These are phyloP conservation scores for Hippocampus zosterae DNA, from an alignment of 2,113 vertebrate species.

Conservation along the genomic window DNA sequence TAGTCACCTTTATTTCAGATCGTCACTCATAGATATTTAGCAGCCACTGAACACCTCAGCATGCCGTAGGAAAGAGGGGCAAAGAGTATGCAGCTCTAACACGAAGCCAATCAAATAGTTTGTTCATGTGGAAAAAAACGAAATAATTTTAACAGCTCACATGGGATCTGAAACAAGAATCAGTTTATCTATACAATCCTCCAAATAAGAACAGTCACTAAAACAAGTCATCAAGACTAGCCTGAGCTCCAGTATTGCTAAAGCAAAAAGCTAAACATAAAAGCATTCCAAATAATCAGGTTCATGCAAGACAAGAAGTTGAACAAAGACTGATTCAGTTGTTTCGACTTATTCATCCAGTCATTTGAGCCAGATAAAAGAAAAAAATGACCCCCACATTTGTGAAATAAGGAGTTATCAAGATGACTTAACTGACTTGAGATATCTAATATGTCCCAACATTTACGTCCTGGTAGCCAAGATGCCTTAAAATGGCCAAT, in stretches of 20 bases:
- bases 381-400: not conserved
- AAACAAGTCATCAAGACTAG: not conserved
- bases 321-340: not conserved
- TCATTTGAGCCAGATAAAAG: not conserved
- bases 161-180: not conserved
- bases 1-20: slow-evolving; percentile 20
- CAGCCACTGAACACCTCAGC: slow-evolving; percentile 38
- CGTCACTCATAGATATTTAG: slow-evolving; percentile 24
- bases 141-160: slow-evolving; percentile 5
- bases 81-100: slow-evolving; percentile 24
- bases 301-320: not conserved
- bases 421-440: not conserved
- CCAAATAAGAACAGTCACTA: not conserved
- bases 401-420: not conserved
- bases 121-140: not conserved
- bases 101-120: slow-evolving; percentile 10
- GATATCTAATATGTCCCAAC: not conserved
- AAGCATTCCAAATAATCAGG: not conserved
- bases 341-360: not conserved
- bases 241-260: not conserved
- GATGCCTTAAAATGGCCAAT: not conserved
- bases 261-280: not conserved
- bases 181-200: not conserved
- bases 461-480: not conserved
- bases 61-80: slow-evolving; percentile 23